Conservation (phyloP, 2,113 vertebrate species). For the Cyprinodon variegatus region DNA sequence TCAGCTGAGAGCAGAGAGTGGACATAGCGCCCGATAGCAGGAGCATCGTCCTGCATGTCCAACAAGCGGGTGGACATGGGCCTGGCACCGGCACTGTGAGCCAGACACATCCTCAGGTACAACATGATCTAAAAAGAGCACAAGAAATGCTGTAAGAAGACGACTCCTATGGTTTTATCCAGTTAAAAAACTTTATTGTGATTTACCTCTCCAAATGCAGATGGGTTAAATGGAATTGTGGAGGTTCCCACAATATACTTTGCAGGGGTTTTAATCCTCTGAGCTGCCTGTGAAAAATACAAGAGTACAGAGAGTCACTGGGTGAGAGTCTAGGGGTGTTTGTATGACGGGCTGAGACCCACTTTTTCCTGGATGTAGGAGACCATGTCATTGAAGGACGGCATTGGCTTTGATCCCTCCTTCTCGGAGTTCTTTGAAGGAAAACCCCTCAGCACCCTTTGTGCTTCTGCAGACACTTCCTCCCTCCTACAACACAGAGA, state of each 20-base stretch:
- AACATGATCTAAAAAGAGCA: slow-evolving; percentile 85
- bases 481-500: slow-evolving; percentile 82
- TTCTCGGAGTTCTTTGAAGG: slow-evolving; percentile 85
- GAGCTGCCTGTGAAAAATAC: slow-evolving; percentile 83
- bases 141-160: background rate
- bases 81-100: slow-evolving; percentile 89
- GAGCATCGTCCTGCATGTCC: slow-evolving; percentile 97
- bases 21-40: slow-evolving; percentile 90
- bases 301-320: background rate
- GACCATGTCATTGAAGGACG: slow-evolving; percentile 96
- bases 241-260: slow-evolving; percentile 92
- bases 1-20: slow-evolving; percentile 84
- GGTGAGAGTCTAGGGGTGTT: background rate
- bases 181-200: background rate
- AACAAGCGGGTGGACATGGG: slow-evolving; percentile 86
- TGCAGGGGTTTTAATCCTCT: slow-evolving; percentile 93
- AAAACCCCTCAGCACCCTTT: slow-evolving; percentile 85
- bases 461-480: slow-evolving; percentile 93
- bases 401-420: slow-evolving; percentile 87
- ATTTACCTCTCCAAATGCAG: slow-evolving; percentile 92
- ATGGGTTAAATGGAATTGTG: slow-evolving; percentile 93
- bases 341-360: slow-evolving; percentile 10
- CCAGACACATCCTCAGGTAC: slow-evolving; percentile 96
- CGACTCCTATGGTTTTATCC: background rate
- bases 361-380: slow-evolving; percentile 97